Evolutionary conservation across 2,797 vertebrate genomes (phyloP).

Genomic region (Protonibea diacanthus): DNA sequence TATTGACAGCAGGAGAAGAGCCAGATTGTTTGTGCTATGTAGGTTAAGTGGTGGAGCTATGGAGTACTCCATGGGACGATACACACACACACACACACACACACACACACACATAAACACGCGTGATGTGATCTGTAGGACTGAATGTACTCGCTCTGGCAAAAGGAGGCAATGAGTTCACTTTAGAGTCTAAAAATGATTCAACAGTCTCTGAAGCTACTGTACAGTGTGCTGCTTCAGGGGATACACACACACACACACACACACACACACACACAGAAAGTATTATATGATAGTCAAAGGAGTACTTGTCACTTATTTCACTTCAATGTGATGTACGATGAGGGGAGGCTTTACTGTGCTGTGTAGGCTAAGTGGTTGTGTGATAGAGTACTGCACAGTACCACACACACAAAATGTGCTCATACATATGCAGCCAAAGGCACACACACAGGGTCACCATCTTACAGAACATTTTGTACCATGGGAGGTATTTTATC

Average conservation of each 20-base stretch:
- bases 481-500: not conserved
- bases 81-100: conserved; percentile 11
- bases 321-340: not conserved
- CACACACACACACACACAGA: not conserved
- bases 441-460: not conserved
- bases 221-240: conserved; percentile 27
- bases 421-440: not conserved
- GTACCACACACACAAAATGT: not conserved
- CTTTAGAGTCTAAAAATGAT: conserved; percentile 19
- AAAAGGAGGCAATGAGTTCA: conserved; percentile 34
- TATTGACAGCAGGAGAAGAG: conserved; percentile 50
- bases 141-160: conserved; percentile 24
- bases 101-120: conserved; percentile 8
- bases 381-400: not conserved
- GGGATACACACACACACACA: conserved; percentile 8
- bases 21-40: conserved; percentile 61
- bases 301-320: not conserved
- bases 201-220: conserved; percentile 14
- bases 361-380: not conserved
- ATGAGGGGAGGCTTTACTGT: not conserved
- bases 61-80: conserved; percentile 22
- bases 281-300: conserved; percentile 1
- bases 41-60: conserved; percentile 64
- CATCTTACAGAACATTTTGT: not conserved
- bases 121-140: conserved; percentile 28